These are phyloP conservation scores for Epinotia nisella DNA, from an alignment of 2,888 invertebrate species.

Conservation along the genomic window DNA sequence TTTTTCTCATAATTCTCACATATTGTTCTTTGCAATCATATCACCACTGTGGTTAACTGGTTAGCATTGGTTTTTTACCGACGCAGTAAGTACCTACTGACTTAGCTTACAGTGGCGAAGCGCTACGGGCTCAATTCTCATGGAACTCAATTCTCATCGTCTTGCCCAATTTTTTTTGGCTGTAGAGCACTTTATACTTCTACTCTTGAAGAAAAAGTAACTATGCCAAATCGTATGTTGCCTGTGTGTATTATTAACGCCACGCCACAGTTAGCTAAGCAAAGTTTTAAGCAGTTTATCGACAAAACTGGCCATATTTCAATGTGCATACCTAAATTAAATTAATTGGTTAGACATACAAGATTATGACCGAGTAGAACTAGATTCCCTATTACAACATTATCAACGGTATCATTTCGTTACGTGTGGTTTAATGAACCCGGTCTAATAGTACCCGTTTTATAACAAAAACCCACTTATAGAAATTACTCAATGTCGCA, in stretches of 20 bases:
- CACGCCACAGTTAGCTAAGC: neutral
- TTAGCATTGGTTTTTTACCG: slow-evolving; percentile 5
- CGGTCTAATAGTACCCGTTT: neutral
- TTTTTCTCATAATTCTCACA: slow-evolving; percentile 45
- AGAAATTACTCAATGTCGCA: neutral
- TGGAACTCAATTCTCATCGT: neutral
- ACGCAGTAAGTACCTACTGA: neutral
- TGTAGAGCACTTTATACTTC: too few relatives aligned
- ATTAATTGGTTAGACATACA: neutral
- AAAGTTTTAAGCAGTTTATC: neutral
- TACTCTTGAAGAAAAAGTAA: too few relatives aligned
- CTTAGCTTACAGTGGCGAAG: neutral
- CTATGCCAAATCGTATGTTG: too few relatives aligned
- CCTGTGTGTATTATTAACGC: too few relatives aligned
- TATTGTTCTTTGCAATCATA: slow-evolving; percentile 34
- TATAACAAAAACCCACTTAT: neutral
- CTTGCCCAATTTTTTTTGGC: neutral
- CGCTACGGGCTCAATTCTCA: neutral
- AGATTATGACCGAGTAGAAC: neutral
- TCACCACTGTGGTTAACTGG: slow-evolving; percentile 3
- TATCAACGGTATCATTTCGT: neutral
- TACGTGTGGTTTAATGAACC: neutral
- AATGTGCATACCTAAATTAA: neutral
- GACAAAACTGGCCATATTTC: neutral
- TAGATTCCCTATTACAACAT: neutral